Base-by-base conservation (phyloP, 1,140 invertebrate species). In the Atopsyche davidsoni region DNA sequence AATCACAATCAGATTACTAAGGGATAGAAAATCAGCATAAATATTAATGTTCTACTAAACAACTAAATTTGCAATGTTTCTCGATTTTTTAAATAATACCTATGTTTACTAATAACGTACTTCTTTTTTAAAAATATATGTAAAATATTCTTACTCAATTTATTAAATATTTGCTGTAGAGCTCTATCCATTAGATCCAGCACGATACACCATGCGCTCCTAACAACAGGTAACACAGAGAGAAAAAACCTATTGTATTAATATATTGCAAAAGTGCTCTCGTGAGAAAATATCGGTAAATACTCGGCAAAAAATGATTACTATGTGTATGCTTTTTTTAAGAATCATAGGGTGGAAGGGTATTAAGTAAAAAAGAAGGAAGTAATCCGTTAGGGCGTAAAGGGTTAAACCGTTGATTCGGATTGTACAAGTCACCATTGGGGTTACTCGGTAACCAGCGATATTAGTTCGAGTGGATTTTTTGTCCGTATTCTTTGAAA, bases 301-400 rank as follows among this genome's bases (percentile, higher is more conserved):
- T 7, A 28, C 24, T n/a, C n/a, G 24, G n/a, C 24, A 7, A n/a
- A 28, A 28, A 45, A 45, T 31, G 32, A 32, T 13, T 42, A 10
- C 23, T 14, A 16, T n/a, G 40, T 6, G 23, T 45, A 28, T 28
- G 6, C 24, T n/a, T 6, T 28, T 28, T 28, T 6, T 28, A 28
- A 28, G n/a, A n/a, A 28, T 7, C 6, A 28, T 7, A 28, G 24
- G 6, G 6, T 17, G 19, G 17, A 19, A 46, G 45, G 52, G 36
- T 36, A 36, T 36, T 39, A 17, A 25, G 25, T 10, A 53, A 50
- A 50, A 55, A 53, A 43, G 23, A 35, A 49, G 53, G 53, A 55
- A 55, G 53, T 55, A 50, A 55, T 55, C 53, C 53, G 28, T 55
- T 50, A 42, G 9, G 35, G 24, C 48, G 34, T 18, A 55, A 55